Evolutionary conservation across 2,888 invertebrate species (phyloP).

Genomic region (Epinotia brunnichana): DNA sequence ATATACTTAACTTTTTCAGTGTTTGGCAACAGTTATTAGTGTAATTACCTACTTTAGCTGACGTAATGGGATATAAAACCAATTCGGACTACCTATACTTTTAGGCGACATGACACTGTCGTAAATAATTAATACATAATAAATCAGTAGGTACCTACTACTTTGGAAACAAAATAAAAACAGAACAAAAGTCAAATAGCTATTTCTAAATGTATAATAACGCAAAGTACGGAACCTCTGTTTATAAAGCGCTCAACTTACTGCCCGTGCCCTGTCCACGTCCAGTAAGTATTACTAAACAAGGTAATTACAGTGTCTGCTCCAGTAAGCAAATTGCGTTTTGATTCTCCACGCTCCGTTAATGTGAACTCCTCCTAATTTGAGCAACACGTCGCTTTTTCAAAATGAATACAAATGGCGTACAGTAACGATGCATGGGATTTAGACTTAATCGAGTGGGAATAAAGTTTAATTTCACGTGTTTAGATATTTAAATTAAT

Average conservation of each 20-base stretch:
- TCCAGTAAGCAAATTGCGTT: conserved; percentile 49
- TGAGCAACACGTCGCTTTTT: conserved; percentile 20
- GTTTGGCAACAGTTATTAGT: no score
- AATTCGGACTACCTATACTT: no score
- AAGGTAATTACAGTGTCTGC: conserved; percentile 48
- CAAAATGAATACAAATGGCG: background rate
- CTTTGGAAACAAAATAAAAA: no score
- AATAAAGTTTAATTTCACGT: background rate
- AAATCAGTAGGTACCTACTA: no score
- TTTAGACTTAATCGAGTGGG: background rate
- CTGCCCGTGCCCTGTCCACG: no score
- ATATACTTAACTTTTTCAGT: no score
- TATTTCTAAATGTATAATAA: no score
- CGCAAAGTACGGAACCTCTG: conserved; percentile 31
- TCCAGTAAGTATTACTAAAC: conserved; percentile 45
- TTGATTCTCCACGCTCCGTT: conserved; percentile 50
- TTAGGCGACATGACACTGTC: no score
- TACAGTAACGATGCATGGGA: background rate
- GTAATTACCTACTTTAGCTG: no score
- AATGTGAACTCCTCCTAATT: conserved; percentile 38
- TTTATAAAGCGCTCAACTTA: conserved; percentile 41
- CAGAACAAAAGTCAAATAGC: no score
- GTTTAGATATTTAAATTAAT: background rate
- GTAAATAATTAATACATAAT: no score
- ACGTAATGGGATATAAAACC: no score